Evolutionary conservation across 2,113 vertebrate species (phyloP).

Genomic region (Brachyistius frenatus): DNA sequence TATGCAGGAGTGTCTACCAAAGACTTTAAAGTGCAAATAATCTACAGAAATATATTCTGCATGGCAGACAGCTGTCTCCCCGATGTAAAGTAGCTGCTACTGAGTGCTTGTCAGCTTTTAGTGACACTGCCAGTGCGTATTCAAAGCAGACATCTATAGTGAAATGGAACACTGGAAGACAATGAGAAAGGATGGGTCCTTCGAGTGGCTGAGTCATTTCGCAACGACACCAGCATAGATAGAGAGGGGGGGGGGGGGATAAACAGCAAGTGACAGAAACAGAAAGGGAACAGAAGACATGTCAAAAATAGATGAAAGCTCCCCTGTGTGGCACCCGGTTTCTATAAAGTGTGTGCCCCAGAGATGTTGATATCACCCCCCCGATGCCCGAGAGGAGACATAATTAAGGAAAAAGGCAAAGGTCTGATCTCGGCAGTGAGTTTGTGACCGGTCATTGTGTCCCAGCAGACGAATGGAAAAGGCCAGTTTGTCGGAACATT

Average conservation of each 20-base stretch:
- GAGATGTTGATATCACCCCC: constrained; percentile 22
- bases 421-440: constrained; percentile 7
- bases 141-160: constrained; percentile 49
- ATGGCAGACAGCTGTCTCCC: constrained; percentile 53
- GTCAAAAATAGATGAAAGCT: constrained; percentile 52
- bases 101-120: constrained; percentile 63
- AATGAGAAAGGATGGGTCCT: constrained; percentile 47
- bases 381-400: constrained; percentile 5
- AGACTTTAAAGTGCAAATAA: constrained; percentile 69
- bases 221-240: constrained; percentile 36
- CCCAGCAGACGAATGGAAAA: constrained; percentile 46
- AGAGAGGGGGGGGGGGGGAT: neutral
- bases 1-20: constrained; percentile 34
- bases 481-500: constrained; percentile 53
- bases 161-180: constrained; percentile 58
- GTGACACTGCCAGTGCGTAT: constrained; percentile 32
- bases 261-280: constrained; percentile 61
- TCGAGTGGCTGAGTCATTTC: constrained; percentile 65
- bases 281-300: constrained; percentile 35
- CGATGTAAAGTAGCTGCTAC: constrained; percentile 14
- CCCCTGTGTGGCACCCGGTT: constrained; percentile 36
- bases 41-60: constrained; percentile 47
- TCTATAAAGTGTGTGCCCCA: constrained; percentile 37
- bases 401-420: constrained; percentile 37
- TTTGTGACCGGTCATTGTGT: constrained; percentile 21